Evolutionary conservation across 1,140 invertebrate genomes (phyloP).

Genomic region (Drosophila persimilis): DNA sequence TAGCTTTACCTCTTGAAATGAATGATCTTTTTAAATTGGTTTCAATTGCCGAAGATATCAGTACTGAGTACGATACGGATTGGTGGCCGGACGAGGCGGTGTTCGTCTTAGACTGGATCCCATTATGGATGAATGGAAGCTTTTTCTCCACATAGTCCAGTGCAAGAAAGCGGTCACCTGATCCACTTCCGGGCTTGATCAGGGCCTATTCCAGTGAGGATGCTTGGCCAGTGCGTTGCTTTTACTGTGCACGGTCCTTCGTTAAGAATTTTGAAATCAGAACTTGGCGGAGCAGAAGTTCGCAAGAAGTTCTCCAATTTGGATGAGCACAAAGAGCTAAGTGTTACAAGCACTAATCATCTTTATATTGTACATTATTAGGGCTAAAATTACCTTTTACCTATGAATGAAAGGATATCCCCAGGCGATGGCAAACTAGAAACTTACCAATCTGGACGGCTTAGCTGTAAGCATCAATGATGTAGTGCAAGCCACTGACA

Average conservation of each 20-base stretch:
- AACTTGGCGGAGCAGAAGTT: constrained; percentile 92
- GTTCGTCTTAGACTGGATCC: constrained; percentile 94
- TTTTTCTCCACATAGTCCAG: no score
- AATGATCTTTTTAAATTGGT: no score
- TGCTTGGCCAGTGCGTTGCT: no score
- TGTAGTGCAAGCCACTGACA: constrained; percentile 75
- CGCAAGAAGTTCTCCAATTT: constrained; percentile 91
- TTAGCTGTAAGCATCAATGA: constrained; percentile 94
- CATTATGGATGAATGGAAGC: constrained; percentile 91
- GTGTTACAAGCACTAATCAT: neutral
- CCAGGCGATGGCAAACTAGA: no score
- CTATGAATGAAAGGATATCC: constrained; percentile 24
- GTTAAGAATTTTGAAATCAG: constrained; percentile 63
- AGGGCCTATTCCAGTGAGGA: no score
- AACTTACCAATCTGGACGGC: constrained; percentile 90
- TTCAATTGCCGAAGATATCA: no score
- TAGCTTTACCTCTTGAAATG: no score
- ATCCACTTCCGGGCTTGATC: no score
- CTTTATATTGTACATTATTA: constrained; percentile 30
- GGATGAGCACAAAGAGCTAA: constrained; percentile 86
- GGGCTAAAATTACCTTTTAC: constrained; percentile 17
- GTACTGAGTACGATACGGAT: constrained; percentile 84
- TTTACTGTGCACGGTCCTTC: no score
- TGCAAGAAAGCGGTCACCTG: no score
- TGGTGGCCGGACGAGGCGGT: constrained; percentile 93